Percentiles rank a stretch among this genome's conserved stretches.
Evolutionary conservation across 23 tunicate genomes (phyloP).

Genomic region (Pegea sp.): DNA sequence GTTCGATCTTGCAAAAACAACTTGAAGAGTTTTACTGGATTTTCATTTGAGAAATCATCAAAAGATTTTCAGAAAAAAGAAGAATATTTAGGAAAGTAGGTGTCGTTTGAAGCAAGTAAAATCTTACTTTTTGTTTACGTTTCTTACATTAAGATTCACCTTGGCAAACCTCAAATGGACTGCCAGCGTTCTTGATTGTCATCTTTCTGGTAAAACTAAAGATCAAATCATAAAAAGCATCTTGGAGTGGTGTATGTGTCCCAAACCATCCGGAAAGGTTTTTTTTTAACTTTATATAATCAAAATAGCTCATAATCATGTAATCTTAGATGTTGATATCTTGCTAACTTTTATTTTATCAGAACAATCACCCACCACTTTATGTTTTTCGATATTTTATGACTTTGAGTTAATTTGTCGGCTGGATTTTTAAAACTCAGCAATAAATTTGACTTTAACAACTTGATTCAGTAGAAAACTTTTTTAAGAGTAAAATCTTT

Average conservation of each 20-base stretch:
- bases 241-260: conserved; percentile 56
- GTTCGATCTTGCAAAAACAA: conserved; percentile 31
- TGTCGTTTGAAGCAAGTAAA: not conserved
- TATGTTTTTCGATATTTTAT: no score
- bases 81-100: conserved; percentile 54
- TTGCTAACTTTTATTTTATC: no score
- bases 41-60: conserved; percentile 36
- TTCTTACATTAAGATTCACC: conserved; percentile 25
- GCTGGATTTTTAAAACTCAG: no score
- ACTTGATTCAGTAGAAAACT: no score
- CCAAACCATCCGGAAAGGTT: conserved; percentile 55
- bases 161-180: conserved; percentile 75
- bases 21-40: conserved; percentile 46
- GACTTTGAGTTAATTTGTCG: no score
- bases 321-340: no score
- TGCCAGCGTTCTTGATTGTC: conserved; percentile 33
- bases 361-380: no score
- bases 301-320: no score
- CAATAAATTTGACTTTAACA: no score
- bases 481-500: no score
- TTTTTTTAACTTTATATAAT: not conserved
- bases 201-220: conserved; percentile 16
- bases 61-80: conserved; percentile 71
- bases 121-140: conserved; percentile 1
- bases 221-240: conserved; percentile 45